Evolutionary conservation across 2,113 vertebrate species (phyloP).

Genomic region (Psephotus haematonotus): DNA sequence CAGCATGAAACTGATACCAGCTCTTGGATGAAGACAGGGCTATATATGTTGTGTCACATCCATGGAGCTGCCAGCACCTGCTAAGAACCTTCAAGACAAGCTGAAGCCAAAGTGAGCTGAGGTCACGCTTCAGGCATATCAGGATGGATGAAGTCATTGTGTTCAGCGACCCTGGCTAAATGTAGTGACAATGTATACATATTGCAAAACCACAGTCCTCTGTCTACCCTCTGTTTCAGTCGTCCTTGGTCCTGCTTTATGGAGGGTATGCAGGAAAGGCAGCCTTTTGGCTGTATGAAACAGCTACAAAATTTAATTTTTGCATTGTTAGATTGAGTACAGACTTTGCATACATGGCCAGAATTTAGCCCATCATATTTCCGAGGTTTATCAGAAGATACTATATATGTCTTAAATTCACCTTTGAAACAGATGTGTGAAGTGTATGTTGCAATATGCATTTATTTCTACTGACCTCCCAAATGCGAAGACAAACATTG

Average conservation of each 20-base stretch:
- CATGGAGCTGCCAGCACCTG: slow-evolving; percentile 49
- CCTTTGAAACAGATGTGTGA: neutral
- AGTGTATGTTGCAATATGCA: neutral
- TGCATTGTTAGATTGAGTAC: neutral
- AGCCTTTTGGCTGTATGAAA: neutral
- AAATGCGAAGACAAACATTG: neutral
- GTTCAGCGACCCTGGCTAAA: slow-evolving; percentile 2
- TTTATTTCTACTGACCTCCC: neutral
- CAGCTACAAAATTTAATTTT: neutral
- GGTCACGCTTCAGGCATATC: slow-evolving; percentile 37
- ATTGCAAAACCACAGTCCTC: neutral
- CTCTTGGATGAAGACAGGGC: slow-evolving; percentile 41
- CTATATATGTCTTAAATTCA: neutral
- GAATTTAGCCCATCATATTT: neutral
- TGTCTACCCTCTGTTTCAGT: neutral
- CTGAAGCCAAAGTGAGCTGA: slow-evolving; percentile 56
- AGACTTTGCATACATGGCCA: neutral
- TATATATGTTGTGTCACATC: slow-evolving; percentile 65
- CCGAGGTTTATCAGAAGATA: neutral
- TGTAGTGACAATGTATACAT: neutral
- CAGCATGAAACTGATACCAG: slow-evolving; percentile 48
- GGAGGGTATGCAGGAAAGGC: neutral
- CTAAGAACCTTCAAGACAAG: slow-evolving; percentile 57
- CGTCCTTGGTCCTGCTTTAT: neutral
- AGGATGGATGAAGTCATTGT: slow-evolving; percentile 47